A percentile compares a stretch with the other conserved stretches of the same genome.
Evolutionary conservation across 2,797 vertebrate genomes (phyloP).

Genomic region (Ctenopoma kingsleyae): DNA sequence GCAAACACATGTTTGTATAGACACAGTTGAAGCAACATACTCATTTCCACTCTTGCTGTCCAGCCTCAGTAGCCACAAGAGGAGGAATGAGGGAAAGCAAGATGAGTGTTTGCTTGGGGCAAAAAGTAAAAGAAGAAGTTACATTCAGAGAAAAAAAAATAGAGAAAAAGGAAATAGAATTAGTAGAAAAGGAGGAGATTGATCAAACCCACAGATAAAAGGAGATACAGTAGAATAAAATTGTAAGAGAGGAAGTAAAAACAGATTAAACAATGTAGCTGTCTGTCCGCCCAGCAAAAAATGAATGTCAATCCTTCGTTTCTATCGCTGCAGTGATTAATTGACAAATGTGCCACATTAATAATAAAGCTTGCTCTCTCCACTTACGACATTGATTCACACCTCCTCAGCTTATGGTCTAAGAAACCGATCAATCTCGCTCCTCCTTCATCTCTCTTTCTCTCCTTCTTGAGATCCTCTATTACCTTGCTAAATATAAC

Average conservation of each 20-base stretch:
- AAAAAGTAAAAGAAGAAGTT: slow-evolving; percentile 2
- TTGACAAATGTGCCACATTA: slow-evolving; percentile 78
- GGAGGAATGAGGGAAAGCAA: not conserved
- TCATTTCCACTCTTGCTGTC: slow-evolving; percentile 25
- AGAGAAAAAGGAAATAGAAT: slow-evolving; percentile 7
- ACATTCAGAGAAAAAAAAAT: not conserved
- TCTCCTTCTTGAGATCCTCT: slow-evolving; percentile 63
- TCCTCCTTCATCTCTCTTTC: slow-evolving; percentile 58
- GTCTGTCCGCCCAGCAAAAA: slow-evolving; percentile 15
- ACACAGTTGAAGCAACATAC: slow-evolving; percentile 21
- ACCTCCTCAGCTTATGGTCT: slow-evolving; percentile 72
- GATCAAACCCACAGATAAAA: slow-evolving; percentile 44
- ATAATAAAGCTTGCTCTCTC: slow-evolving; percentile 74
- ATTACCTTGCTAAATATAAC: slow-evolving; percentile 83
- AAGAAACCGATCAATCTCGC: slow-evolving; percentile 77
- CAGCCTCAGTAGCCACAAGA: not conserved
- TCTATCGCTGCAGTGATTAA: slow-evolving; percentile 67
- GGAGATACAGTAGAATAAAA: slow-evolving; percentile 35
- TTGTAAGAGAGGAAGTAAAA: slow-evolving; percentile 17
- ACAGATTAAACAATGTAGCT: slow-evolving; percentile 48
- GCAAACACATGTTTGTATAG: slow-evolving; percentile 26
- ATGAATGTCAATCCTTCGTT: slow-evolving; percentile 57
- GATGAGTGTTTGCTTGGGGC: slow-evolving; percentile 10
- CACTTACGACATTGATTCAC: slow-evolving; percentile 81
- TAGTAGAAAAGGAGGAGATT: slow-evolving; percentile 24